Base-by-base conservation (phyloP, 2,797 vertebrate species). In the Labroides dimidiatus region DNA sequence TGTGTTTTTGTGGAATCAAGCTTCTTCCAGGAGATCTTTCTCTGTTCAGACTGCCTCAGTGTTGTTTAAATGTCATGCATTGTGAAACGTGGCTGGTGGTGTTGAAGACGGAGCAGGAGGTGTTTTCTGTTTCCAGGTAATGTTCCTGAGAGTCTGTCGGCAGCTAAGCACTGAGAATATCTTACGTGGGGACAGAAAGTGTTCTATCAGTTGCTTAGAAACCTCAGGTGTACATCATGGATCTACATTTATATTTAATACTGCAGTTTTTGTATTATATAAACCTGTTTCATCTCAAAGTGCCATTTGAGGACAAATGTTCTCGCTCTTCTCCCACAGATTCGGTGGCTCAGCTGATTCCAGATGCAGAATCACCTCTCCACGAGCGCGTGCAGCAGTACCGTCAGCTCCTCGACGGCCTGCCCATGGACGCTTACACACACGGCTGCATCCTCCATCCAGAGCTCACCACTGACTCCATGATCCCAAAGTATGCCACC, bases 401-500 rank as follows among this genome's bases (percentile, higher is more conserved):
- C 90, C 95, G 96, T 8, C 96, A 97, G 82, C 94, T 99, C 39
- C 93, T 99, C 90, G 98, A 99, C 16, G 96, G 94, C 0, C 93
- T 99, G 62, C 98, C 98, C 77, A 99, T 99, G 97, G 98, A 99
- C 0, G 98, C 96, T 65, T 99, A 99, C 94, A 99, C 98, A 0
- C 98, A 99, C 3, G 98, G 98, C 92, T 99, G 98, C 92, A 99
- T 99, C 93, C 96, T 99, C 75, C 98, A 99, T 80, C 98, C 98
- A 0, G 98, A 99, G 91, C 96, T 99, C 92, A 99, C 98, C 89
- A 95, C 94, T 0, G 98, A 99, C 94, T 99, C 98, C 88, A 99
- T 99, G 98, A 99, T 99, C 94, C 98, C 98, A 94, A 99, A 99
- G 96, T 99, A 99, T 59, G 98, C 98, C 94, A 99, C 97, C 19